Conservation (phyloP, 2,888 invertebrate species). For the Biston betularia region DNA sequence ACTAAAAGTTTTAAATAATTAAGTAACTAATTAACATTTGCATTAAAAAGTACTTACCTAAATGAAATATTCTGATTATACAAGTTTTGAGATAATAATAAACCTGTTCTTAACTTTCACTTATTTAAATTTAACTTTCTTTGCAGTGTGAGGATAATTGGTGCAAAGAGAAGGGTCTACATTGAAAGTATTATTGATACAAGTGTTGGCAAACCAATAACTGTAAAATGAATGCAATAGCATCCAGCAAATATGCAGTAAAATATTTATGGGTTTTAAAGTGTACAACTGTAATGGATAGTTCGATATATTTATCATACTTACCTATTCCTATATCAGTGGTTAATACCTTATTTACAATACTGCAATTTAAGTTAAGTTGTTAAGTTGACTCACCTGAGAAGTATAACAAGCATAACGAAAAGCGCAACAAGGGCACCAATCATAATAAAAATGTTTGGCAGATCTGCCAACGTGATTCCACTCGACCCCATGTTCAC, state of each 20-base stretch:
- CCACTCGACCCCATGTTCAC: conserved; percentile 76
- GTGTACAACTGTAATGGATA: neutral
- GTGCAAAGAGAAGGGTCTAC: conserved; percentile 10
- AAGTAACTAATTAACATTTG: neutral
- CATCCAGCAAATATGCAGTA: neutral
- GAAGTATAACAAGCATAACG: conserved; percentile 91
- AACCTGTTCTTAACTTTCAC: conserved; percentile 22
- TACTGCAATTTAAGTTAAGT: conserved; percentile 3
- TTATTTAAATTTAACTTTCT: conserved; percentile 14
- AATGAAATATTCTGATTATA: neutral
- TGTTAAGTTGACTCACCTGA: conserved; percentile 85
- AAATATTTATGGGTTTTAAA: conserved; percentile 1
- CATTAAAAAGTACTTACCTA: neutral
- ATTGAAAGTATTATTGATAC: conserved; percentile 12
- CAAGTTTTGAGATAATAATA: neutral
- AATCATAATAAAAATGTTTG: conserved; percentile 91
- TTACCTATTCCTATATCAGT: too few relatives aligned
- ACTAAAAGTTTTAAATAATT: too few relatives aligned
- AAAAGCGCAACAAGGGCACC: conserved; percentile 91
- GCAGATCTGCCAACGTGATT: conserved; percentile 90
- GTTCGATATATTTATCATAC: neutral
- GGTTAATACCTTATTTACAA: neutral
- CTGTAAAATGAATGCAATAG: conserved; percentile 1
- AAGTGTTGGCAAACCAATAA: neutral
- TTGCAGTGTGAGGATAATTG: conserved; percentile 6